Conservation (phyloP, 2,113 vertebrate genomes). For the Butastur rufipennis region DNA sequence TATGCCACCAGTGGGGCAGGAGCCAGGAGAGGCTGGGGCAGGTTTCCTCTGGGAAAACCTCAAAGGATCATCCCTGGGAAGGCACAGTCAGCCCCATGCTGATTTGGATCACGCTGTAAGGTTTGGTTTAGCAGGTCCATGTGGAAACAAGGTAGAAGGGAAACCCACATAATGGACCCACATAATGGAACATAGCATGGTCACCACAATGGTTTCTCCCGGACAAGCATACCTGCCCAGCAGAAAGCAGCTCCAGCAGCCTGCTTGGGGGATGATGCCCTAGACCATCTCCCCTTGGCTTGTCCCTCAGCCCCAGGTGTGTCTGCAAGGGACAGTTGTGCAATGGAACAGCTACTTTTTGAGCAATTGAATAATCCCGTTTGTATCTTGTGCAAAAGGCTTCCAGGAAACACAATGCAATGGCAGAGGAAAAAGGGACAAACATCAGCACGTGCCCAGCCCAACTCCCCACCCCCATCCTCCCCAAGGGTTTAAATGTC, state of each 20-base stretch:
- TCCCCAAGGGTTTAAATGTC: not conserved
- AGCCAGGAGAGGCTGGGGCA: not conserved
- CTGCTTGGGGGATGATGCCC: not conserved
- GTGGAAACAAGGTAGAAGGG: not conserved
- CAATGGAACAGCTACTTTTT: not conserved
- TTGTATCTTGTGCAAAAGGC: not conserved
- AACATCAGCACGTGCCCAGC: accelerated
- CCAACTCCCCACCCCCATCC: not conserved
- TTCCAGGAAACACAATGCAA: not conserved
- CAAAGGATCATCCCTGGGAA: not conserved
- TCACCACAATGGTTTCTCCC: not conserved
- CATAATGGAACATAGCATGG: accelerated
- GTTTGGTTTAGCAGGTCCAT: not conserved
- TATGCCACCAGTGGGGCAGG: not conserved
- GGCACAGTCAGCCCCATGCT: not conserved
- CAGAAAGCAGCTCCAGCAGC: not conserved
- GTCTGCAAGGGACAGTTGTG: not conserved
- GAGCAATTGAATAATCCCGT: not conserved
- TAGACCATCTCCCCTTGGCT: not conserved
- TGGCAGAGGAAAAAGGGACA: not conserved
- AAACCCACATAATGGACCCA: accelerated
- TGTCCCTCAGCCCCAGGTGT: not conserved
- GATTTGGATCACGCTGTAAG: not conserved
- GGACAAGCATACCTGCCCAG: not conserved
- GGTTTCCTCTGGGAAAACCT: not conserved